Evolutionary conservation across 2,888 invertebrate species (phyloP), one percentile per base, ranked within the genome.

Genomic region (Miltochrista miniata): DNA sequence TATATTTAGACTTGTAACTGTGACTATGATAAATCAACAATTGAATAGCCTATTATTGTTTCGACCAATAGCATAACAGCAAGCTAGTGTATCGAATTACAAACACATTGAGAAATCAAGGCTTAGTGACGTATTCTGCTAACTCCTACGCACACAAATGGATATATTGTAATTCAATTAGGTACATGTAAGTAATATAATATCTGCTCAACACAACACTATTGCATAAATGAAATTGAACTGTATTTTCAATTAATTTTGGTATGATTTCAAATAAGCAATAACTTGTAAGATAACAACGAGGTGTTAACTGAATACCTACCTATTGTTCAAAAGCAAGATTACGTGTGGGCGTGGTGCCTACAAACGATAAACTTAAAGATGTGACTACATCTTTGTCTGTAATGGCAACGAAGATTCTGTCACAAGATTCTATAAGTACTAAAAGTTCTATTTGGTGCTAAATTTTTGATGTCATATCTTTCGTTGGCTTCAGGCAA

Each of bases 291-390:
- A 57, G 65, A 64, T 70, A 73, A 76, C 74, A 77, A 76, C 79
- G 71, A 77, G 74, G 80, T 77, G 77, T 77, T 76, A 73, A 72
- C 68, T 72, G 72, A 75, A 77, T 79, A 72, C 71, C 76, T 79
- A 72, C 71, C 76, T 76, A 79, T 83, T 82, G 79, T 81, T 77
- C 62, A 74, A 48, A 54, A 34, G 59, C 69, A 59, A 56, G 66
- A 62, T 61, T 34, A 56, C 31, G 69, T 63, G 68, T 67, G 69
- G 68, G 64, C 62, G 67, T 61, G 64, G 56, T 61, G 73, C 76
- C 83, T 79, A 83, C 83, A 84, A 73, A 61, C 55, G 68, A 75
- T 74, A 75, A 72, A 74, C 77, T 76, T 76, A 74, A 72, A 76
- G 71, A 74, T 74, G 70, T 72, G 79, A 74, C 83, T 79, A 81